Evolutionary conservation across 2,888 invertebrate genomes (phyloP), one percentile per base, ranked within the genome.

Genomic region (Beris morrisii): DNA sequence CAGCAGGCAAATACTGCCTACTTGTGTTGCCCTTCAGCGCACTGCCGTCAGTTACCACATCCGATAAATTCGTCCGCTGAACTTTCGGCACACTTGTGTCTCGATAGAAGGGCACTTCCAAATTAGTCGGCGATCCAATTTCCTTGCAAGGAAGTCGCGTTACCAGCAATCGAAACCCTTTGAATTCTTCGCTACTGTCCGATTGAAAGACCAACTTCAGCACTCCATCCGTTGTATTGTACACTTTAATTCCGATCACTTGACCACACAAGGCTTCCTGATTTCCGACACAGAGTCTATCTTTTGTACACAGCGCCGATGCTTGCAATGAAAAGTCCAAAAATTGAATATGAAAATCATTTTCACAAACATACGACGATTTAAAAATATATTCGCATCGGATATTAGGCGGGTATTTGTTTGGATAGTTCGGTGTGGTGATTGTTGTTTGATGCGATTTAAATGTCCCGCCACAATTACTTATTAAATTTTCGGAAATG

Each of bases 401-500:
- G 3, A 76, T 72, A 68, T 82, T 78, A 4, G 74, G 66, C 0
- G 82, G 77, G 75, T 84, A 84, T 43, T 74, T 71, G 31, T 82
- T 81, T 0, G 85, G 85, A 74, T 85, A 85, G 71, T 82, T 81
- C 4, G 84, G 84, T n/a, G 84, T 84, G 66, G 78, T 76, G 2
- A 86, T 73, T 0, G 81, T 72, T 57, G 83, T 83, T 71, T 83
- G 82, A 32, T 81, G 80, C 38, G 81, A 79, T 5, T 79, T 79
- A 69, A 79, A 83, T 13, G 82, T 78, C 53, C 83, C 83, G 4
- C 81, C 78, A 68, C 80, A 81, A 30, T 31, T 46, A 2, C 12
- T 30, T 3, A 59, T 31, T 30, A 59, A 13, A 11, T 15, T 46
- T 46, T 15, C 15, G 12, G 46, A 38, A 38, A 38, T 38, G 9